phyloP scores from a whole-genome alignment of 1,140 invertebrate genomes.

The Ceratina japonica region DNA sequence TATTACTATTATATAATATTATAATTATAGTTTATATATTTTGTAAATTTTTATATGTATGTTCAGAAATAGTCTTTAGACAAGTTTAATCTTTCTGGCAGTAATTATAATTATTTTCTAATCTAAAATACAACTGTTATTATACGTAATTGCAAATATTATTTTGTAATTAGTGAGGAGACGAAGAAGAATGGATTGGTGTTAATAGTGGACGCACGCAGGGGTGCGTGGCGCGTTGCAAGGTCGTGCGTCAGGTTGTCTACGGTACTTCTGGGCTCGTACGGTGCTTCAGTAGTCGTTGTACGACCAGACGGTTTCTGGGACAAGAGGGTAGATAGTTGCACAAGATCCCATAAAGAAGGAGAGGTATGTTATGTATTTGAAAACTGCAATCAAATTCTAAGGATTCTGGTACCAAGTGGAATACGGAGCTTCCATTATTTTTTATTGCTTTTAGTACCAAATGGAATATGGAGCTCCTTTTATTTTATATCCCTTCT shows the following conservation, averaged over 20 bases:
- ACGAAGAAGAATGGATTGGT: slow-evolving; percentile 80
- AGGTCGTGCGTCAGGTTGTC: slow-evolving; percentile 82
- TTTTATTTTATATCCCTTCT: no score
- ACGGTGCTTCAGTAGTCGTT: slow-evolving; percentile 81
- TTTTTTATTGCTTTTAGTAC: no score
- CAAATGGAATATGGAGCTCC: no score
- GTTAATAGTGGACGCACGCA: slow-evolving; percentile 83
- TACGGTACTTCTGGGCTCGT: slow-evolving; percentile 78
- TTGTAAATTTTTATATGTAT: no score
- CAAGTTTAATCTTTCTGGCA: no score
- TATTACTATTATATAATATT: no score
- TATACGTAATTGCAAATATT: no score
- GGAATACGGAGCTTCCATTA: background rate
- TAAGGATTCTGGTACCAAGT: background rate
- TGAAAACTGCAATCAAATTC: background rate
- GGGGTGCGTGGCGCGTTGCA: slow-evolving; percentile 83
- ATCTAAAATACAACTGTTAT: no score
- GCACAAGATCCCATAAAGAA: slow-evolving; percentile 83
- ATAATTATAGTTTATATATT: no score
- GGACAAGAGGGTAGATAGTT: slow-evolving; percentile 87
- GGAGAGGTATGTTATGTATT: slow-evolving; percentile 80
- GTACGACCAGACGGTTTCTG: slow-evolving; percentile 86
- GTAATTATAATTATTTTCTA: no score
- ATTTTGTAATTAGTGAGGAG: slow-evolving; percentile 72
- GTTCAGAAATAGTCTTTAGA: no score